Percentiles rank a stretch among this genome's conserved stretches.
These are phyloP conservation scores for Pseudochirops cupreus DNA, from an alignment of 2,797 vertebrate species.

Conservation along the genomic window DNA sequence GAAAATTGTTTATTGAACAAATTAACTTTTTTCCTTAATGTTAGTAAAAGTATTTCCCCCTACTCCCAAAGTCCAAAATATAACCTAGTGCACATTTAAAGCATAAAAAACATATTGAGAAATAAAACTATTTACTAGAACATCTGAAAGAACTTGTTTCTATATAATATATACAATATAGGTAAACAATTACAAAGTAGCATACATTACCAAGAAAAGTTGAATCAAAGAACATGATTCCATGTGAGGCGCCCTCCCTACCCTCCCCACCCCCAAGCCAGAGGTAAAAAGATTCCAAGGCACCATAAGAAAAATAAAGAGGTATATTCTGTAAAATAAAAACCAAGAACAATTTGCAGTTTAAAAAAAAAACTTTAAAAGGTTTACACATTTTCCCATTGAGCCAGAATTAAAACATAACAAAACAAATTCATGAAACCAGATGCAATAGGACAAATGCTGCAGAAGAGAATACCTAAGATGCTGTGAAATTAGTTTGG, in stretches of 20 bases:
- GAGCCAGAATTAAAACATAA: slow-evolving; percentile 31
- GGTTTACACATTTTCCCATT: slow-evolving; percentile 51
- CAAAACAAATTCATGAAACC: slow-evolving; percentile 18
- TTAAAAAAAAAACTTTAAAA: slow-evolving; percentile 35
- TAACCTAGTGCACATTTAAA: slow-evolving; percentile 10
- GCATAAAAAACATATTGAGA: slow-evolving; percentile 49
- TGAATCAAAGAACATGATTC: slow-evolving; percentile 61
- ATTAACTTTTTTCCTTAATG: slow-evolving; percentile 66
- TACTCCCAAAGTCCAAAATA: slow-evolving; percentile 40
- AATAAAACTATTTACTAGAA: slow-evolving; percentile 60
- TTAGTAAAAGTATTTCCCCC: slow-evolving; percentile 66
- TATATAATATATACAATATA: slow-evolving; percentile 64
- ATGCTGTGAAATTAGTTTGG: slow-evolving; percentile 49
- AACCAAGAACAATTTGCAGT: slow-evolving; percentile 40
- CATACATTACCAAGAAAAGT: slow-evolving; percentile 57
- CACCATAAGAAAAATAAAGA: slow-evolving; percentile 19
- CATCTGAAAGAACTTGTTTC: slow-evolving; percentile 64
- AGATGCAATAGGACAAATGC: slow-evolving; percentile 31
- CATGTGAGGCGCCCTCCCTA: neutral
- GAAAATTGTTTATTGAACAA: slow-evolving; percentile 75
- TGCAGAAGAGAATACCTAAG: slow-evolving; percentile 41
- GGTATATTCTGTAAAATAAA: slow-evolving; percentile 67
- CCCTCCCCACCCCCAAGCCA: slow-evolving; percentile 6
- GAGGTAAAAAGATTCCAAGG: slow-evolving; percentile 61
- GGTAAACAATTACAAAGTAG: slow-evolving; percentile 67